These are phyloP conservation scores for Craseonycteris thonglongyai DNA, from an alignment of 2,113 vertebrate species.

Conservation along the genomic window DNA sequence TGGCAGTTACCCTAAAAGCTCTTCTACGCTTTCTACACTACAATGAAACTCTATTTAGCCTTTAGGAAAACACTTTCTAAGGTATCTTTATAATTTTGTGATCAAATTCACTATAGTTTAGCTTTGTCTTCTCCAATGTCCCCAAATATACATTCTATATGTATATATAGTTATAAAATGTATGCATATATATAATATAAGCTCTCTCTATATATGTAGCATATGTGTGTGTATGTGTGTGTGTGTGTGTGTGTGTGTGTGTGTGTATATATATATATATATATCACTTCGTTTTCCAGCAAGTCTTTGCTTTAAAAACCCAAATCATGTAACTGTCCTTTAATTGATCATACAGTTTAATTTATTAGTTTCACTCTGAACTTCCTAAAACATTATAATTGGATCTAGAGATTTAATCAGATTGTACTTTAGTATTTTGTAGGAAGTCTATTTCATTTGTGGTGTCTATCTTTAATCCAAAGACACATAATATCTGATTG, in stretches of 20 bases:
- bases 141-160: neutral
- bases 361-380: neutral
- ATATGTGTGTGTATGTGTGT: neutral
- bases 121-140: neutral
- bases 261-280: neutral
- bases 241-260: neutral
- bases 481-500: neutral
- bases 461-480: neutral
- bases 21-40: neutral
- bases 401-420: neutral
- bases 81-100: neutral
- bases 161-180: neutral
- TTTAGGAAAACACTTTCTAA: neutral
- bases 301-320: neutral
- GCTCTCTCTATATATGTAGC: too few relatives aligned
- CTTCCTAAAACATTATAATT: neutral
- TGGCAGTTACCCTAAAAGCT: neutral
- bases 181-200: too few relatives aligned
- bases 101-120: neutral
- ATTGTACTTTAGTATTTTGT: neutral
- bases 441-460: neutral
- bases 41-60: neutral
- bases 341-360: neutral
- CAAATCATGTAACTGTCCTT: neutral
- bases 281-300: neutral